A percentile compares a stretch with the other conserved stretches of the same genome.
Evolutionary conservation across 2,888 invertebrate genomes (phyloP).

Genomic region (Lissonota sp.): DNA sequence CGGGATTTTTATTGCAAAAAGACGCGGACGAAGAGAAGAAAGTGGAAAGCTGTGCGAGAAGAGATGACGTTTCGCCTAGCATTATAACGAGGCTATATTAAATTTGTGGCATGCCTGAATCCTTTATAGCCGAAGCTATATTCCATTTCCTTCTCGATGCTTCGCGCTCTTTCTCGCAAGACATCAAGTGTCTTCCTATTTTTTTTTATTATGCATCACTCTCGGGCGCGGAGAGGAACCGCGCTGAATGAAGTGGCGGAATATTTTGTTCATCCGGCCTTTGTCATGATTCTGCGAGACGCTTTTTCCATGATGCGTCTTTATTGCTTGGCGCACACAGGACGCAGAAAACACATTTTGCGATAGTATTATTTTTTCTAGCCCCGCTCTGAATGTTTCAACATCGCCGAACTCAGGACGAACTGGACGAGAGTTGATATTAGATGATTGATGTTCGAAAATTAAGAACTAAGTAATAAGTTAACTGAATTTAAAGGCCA

Average conservation of each 20-base stretch:
- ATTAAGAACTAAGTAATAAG: too few relatives aligned
- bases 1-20: slow-evolving; percentile 58
- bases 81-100: slow-evolving; percentile 62
- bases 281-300: slow-evolving; percentile 21
- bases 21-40: slow-evolving; percentile 23
- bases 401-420: background rate
- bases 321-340: too few relatives aligned
- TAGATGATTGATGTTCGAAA: too few relatives aligned
- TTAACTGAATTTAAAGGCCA: too few relatives aligned
- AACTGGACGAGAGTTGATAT: too few relatives aligned
- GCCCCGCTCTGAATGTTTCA: background rate
- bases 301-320: background rate
- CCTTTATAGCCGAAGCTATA: slow-evolving; percentile 28
- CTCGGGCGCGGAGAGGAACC: slow-evolving; percentile 6
- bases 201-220: slow-evolving; percentile 7
- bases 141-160: slow-evolving; percentile 36
- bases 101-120: slow-evolving; percentile 49
- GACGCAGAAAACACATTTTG: too few relatives aligned
- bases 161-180: background rate
- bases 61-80: slow-evolving; percentile 36
- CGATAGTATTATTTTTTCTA: background rate
- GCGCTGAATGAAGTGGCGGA: slow-evolving; percentile 32
- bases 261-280: slow-evolving; percentile 37
- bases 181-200: background rate
- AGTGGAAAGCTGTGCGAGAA: background rate